Percentiles rank a stretch among this genome's conserved stretches.
Conservation (phyloP, 2,888 invertebrate species). For the Brachypalpus laphriformis region DNA sequence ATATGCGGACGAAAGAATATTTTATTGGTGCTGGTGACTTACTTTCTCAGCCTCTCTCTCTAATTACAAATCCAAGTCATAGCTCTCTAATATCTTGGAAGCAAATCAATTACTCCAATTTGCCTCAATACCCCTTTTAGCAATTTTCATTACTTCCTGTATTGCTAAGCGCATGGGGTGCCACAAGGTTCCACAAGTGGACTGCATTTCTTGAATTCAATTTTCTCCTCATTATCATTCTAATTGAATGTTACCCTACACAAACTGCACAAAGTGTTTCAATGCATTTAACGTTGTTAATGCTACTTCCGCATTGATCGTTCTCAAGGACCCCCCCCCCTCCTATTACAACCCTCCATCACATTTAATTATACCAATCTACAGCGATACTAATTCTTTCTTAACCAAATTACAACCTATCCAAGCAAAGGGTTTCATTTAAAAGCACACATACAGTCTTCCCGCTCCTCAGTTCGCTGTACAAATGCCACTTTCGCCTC, state of each 20-base stretch:
- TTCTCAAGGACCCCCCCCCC: slow-evolving; percentile 9
- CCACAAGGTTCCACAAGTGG: not conserved
- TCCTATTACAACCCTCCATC: slow-evolving; percentile 27
- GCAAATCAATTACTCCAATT: too few species aligned
- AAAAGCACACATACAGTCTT: slow-evolving; percentile 21
- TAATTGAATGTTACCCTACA: slow-evolving; percentile 25
- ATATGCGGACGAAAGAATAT: too few species aligned
- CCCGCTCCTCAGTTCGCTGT: not conserved
- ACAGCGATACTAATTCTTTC: slow-evolving; percentile 44
- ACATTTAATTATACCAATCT: slow-evolving; percentile 56
- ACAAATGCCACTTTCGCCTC: slow-evolving; percentile 36
- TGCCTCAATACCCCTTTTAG: too few species aligned
- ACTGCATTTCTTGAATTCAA: not conserved
- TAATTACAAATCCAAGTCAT: too few species aligned
- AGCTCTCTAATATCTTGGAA: too few species aligned
- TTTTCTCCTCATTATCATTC: slow-evolving; percentile 34
- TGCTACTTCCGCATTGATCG: not conserved
- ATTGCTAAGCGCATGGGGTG: not conserved
- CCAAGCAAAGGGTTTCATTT: slow-evolving; percentile 26
- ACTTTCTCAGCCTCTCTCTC: too few species aligned
- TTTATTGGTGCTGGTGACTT: too few species aligned
- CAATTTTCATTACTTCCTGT: too few species aligned
- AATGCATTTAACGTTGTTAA: slow-evolving; percentile 25
- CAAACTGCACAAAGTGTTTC: slow-evolving; percentile 28
- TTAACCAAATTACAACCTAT: slow-evolving; percentile 50